Base-by-base conservation (phyloP, 2,113 vertebrate genomes). In the Hemiprocne comata region DNA sequence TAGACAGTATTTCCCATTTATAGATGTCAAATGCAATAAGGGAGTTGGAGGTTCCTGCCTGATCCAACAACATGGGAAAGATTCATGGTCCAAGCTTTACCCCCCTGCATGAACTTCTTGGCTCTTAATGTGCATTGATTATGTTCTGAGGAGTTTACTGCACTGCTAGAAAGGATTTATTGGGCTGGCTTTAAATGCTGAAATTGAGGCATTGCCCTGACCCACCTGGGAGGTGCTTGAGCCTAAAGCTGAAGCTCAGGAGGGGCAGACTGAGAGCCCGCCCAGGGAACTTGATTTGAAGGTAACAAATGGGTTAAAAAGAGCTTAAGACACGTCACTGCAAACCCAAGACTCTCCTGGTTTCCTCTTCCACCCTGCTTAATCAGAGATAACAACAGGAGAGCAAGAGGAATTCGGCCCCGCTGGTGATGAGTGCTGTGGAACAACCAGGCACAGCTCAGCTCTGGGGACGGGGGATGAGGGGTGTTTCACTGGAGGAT, bases 111-210 rank as follows among this genome's bases (percentile, higher is more conserved):
- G 80, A 95, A 92, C 73, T 57, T 66, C 77, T 90, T 95, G 1
- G 60, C 78, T 92, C 93, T 95, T 96, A 96, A 92, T 84, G 86
- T 61, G 51, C 95, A 97, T 95, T 92, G 96, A 96, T 96, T 97
- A 57, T 93, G 77, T 97, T 95, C 80, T 58, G 78, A 75, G 76
- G 74, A 94, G 78, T 95, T 97, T 93, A 95, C 85, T 96, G 96
- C 54, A 11, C 65, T 0, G 29, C 93, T 95, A 92, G 84, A 87
- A 95, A 97, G 91, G 93, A 96, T 97, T 97, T 96, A 94, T 93
- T 69, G 61, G 86, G 78, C 84, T 88, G 82, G 29, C 66, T 94
- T 93, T 81, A 90, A 95, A 91, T 74, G 61, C 87, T 69, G 65
- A 31, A 29, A 88, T n/a, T 62, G 89, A 94, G 73, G 81, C 91